Evolutionary conservation across 2,113 vertebrate genomes (phyloP).

Genomic region (Heteronetta atricapilla): DNA sequence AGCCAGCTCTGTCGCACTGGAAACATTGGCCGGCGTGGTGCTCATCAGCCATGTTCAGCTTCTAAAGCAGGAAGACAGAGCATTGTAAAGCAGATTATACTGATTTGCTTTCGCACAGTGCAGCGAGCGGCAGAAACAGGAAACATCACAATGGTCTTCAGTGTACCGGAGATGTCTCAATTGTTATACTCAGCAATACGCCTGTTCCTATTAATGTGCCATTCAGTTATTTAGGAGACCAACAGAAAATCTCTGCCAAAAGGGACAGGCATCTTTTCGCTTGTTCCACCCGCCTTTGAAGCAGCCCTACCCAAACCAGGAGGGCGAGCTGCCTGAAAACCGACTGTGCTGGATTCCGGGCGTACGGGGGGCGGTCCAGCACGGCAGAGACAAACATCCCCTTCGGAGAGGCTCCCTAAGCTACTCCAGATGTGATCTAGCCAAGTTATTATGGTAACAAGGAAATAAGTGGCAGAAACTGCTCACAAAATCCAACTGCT

Average conservation of each 20-base stretch:
- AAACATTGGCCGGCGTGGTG: not conserved
- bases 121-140: slow-evolving; percentile 62
- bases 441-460: not conserved
- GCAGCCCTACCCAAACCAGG: not conserved
- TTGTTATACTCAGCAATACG: slow-evolving; percentile 65
- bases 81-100: slow-evolving; percentile 57
- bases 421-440: not conserved
- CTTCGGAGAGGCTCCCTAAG: not conserved
- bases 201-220: slow-evolving; percentile 65
- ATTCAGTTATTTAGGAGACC: slow-evolving; percentile 7
- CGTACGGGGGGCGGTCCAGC: rapidly evolving
- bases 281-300: not conserved
- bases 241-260: not conserved
- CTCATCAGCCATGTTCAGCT: slow-evolving; percentile 28
- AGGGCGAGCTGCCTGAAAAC: not conserved
- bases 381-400: not conserved
- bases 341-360: not conserved
- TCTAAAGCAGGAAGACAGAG: slow-evolving; percentile 65
- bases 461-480: not conserved
- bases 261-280: not conserved
- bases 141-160: slow-evolving; percentile 74
- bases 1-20: not conserved
- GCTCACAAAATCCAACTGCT: rapidly evolving
- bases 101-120: slow-evolving; percentile 46
- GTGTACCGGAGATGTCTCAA: slow-evolving; percentile 71